Percentiles rank a stretch among this genome's conserved stretches.
phyloP scores from a whole-genome alignment of 2,113 vertebrate genomes.

The Hoplias malabaricus region DNA sequence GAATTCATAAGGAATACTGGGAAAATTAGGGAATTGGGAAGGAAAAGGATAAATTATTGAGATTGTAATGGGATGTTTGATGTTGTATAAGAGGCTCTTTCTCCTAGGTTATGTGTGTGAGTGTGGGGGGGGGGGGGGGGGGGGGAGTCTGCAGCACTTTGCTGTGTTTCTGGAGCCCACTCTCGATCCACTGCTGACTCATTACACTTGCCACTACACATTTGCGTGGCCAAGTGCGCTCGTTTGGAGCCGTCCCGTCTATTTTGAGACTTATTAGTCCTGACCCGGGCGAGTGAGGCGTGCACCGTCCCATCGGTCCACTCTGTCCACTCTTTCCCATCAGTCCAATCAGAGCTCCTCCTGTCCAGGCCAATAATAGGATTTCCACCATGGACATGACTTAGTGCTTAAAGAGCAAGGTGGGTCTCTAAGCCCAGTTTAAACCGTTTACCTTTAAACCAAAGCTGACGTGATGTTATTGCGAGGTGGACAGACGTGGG shows the following conservation, averaged over 20 bases:
- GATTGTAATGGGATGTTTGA: background rate
- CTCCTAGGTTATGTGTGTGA: background rate
- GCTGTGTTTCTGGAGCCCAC: slow-evolving; percentile 35
- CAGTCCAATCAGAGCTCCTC: slow-evolving; percentile 73
- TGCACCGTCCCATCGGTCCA: slow-evolving; percentile 76
- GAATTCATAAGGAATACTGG: too few species aligned
- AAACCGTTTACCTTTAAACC: slow-evolving; percentile 61
- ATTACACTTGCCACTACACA: slow-evolving; percentile 8
- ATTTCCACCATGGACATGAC: slow-evolving; percentile 74
- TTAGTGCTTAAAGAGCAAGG: slow-evolving; percentile 73
- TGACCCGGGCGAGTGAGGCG: slow-evolving; percentile 73
- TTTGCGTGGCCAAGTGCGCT: slow-evolving; percentile 49
- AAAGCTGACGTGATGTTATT: slow-evolving; percentile 45
- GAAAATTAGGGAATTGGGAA: too few species aligned
- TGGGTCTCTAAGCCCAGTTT: slow-evolving; percentile 64
- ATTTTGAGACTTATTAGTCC: slow-evolving; percentile 74
- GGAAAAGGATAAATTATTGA: background rate
- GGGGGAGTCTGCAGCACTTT: background rate
- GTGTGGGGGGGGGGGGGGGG: slow-evolving; percentile 17
- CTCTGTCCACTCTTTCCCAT: too few species aligned
- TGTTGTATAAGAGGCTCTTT: slow-evolving; percentile 2
- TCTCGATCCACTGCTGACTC: slow-evolving; percentile 30
- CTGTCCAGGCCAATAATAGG: slow-evolving; percentile 69
- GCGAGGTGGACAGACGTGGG: slow-evolving; percentile 30
- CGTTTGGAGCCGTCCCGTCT: slow-evolving; percentile 61